Base-by-base conservation (phyloP, 2,888 invertebrate genomes). In the Andrena fulva region DNA sequence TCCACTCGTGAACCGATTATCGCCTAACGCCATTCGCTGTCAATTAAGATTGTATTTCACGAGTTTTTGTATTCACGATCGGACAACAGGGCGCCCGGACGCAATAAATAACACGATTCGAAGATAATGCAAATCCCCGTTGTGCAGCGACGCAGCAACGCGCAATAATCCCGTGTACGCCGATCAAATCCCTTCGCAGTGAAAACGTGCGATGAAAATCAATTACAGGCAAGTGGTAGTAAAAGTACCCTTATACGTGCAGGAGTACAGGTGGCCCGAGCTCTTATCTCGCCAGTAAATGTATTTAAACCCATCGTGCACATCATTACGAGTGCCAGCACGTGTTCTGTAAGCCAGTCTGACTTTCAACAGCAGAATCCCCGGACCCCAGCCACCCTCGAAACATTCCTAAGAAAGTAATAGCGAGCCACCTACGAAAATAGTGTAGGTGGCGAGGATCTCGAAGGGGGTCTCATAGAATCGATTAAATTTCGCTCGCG, bases 31-130 rank as follows among this genome's bases (percentile, higher is more conserved):
- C 24, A 48, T 52, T 52, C 62, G 42, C 29, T 54, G 72, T 29
- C 76, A 63, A 77, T 77, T 77, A 72, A 62, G 16, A 35, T 24
- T 56, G 33, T 20, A 33, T 35, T 76, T 72, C 54, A 56, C 29
- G 29, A 35, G 54, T 73, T 73, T 76, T 63, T 48, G 27, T 50
- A 20, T 12, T 42, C 12, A 2, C 27, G 6, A 12, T 27, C 6
- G 29, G 16, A 8, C 48, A 42, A 20, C 72, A 27, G 42, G 54
- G 52, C 62, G 54, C 24, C 8, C 31, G 12, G 4, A 42, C 10
- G 35, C 31, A 72, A 71, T 72, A 76, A 76, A 76, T 72, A 72
- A 76, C 62, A 31, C 42, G 72, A 76, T 76, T 63, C 54, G 62
- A 72, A 76, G 76, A 76, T 72, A 54, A 63, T 52, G 74, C 54